Percentiles rank a stretch among this genome's conserved stretches.
These are phyloP conservation scores for Drosophila anomelani DNA, from an alignment of 2,888 invertebrate genomes.

Conservation along the genomic window DNA sequence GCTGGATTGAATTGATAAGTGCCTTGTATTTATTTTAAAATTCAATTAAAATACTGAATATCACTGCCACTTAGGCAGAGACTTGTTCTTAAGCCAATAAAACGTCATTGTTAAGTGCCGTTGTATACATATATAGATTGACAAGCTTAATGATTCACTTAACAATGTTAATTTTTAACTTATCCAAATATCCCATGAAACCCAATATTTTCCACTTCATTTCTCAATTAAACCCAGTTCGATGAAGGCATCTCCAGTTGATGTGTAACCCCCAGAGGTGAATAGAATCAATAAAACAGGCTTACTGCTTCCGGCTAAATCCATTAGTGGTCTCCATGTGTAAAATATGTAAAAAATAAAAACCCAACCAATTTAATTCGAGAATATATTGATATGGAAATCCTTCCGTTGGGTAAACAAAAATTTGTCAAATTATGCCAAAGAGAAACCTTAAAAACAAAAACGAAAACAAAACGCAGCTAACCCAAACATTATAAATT, in stretches of 20 bases:
- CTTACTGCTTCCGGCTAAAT: not conserved
- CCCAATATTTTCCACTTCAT: not conserved
- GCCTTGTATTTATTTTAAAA: not conserved
- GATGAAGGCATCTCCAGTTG: not conserved
- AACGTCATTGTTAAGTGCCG: not conserved
- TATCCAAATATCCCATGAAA: too few species aligned
- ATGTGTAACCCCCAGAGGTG: not conserved
- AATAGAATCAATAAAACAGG: not conserved
- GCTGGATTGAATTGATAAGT: slow-evolving; percentile 1
- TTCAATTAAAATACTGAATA: not conserved
- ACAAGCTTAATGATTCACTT: not conserved
- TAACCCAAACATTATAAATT: slow-evolving; percentile 64
- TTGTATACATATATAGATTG: not conserved
- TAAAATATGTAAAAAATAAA: slow-evolving; percentile 10
- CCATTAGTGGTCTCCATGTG: slow-evolving; percentile 14
- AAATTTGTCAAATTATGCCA: slow-evolving; percentile 25
- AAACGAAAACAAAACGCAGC: slow-evolving; percentile 51
- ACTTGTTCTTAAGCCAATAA: not conserved
- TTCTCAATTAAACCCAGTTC: not conserved
- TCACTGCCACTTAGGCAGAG: not conserved
- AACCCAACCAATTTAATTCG: not conserved
- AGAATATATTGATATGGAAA: slow-evolving; percentile 21
- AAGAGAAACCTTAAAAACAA: slow-evolving; percentile 4
- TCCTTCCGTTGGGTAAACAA: slow-evolving; percentile 19
- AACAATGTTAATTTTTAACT: not conserved